Conservation (phyloP, 92 coral and sea anemone genomes). For the Umimayanthus kanabou region DNA sequence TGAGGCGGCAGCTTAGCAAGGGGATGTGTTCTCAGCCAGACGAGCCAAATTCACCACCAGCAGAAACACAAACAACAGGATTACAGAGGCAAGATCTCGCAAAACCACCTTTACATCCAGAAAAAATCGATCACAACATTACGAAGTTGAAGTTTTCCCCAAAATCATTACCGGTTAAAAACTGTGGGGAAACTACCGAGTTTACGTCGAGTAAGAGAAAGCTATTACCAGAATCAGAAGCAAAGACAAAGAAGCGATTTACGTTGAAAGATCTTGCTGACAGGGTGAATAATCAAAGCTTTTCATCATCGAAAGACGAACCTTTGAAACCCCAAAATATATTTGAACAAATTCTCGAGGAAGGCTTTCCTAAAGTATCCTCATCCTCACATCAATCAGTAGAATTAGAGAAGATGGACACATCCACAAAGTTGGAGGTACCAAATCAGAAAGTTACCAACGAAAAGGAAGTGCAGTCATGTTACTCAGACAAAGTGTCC, state of each 20-base stretch:
- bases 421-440: neutral
- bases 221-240: neutral
- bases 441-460: neutral
- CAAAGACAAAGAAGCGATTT: neutral
- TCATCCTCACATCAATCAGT: neutral
- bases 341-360: neutral
- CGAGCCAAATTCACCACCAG: neutral
- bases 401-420: neutral
- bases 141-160: neutral
- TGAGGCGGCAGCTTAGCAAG: conserved; percentile 7
- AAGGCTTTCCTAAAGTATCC: neutral
- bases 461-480: neutral
- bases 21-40: neutral
- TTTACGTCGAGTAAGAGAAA: neutral
- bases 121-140: neutral
- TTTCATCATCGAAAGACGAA: neutral
- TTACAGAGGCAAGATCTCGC: neutral
- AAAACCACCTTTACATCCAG: neutral
- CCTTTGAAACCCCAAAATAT: neutral
- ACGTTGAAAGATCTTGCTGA: neutral
- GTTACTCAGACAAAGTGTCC: neutral
- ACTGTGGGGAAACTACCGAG: neutral
- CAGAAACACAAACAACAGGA: neutral
- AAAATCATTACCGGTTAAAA: neutral
- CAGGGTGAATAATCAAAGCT: neutral